Evolutionary conservation across 2,797 vertebrate species (phyloP).

Genomic region (Astyanax mexicanus): DNA sequence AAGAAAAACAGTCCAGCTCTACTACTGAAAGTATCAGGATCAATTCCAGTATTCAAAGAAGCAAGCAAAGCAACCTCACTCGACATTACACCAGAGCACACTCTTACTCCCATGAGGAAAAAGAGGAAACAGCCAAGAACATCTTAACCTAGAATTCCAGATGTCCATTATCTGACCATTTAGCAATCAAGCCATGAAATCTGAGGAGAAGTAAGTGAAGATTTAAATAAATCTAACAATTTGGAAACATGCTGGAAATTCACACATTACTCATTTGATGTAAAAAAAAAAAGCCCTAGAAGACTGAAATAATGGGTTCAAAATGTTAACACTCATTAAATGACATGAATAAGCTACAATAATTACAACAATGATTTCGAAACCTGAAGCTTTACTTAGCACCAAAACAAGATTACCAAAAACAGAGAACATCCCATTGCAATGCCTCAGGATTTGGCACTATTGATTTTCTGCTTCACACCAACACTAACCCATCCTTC

Average conservation of each 20-base stretch:
- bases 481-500: conserved; percentile 57
- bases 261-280: too few relatives aligned
- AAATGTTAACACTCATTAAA: neutral
- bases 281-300: too few relatives aligned
- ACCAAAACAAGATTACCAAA: conserved; percentile 17
- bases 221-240: too few relatives aligned
- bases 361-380: conserved; percentile 12
- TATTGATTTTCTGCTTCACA: conserved; percentile 61
- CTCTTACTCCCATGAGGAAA: neutral
- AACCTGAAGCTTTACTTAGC: conserved; percentile 16
- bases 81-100: neutral
- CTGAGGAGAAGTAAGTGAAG: too few relatives aligned
- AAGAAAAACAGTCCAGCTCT: neutral
- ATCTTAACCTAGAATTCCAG: neutral
- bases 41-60: neutral
- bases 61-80: neutral
- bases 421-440: neutral
- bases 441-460: conserved; percentile 44
- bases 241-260: too few relatives aligned
- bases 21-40: neutral
- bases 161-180: too few relatives aligned
- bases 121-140: neutral
- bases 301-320: neutral
- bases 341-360: neutral
- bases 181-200: too few relatives aligned